Percentiles rank a stretch among this genome's conserved stretches.
phyloP scores from a whole-genome alignment of 1,140 invertebrate genomes.

The Scaptomyza graminum region DNA sequence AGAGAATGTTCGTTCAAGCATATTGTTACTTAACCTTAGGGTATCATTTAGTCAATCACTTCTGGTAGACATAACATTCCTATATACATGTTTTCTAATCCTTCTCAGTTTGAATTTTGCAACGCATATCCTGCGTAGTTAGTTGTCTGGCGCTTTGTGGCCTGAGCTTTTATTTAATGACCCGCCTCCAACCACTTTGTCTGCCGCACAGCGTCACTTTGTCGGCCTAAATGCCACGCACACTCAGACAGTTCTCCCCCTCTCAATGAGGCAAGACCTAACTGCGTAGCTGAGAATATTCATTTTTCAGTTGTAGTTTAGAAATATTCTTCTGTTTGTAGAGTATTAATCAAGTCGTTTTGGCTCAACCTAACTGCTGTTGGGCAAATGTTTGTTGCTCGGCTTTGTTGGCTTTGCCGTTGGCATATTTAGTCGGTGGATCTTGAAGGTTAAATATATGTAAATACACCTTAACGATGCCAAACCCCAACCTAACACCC shows the following conservation, averaged over 20 bases:
- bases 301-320: too few relatives aligned
- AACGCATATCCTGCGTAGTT: conserved; percentile 74
- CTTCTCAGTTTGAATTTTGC: conserved; percentile 27
- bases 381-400: conserved; percentile 53
- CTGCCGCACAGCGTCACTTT: conserved; percentile 27
- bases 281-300: conserved; percentile 23
- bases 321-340: conserved; percentile 1
- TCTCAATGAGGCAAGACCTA: conserved; percentile 43
- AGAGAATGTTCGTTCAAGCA: too few relatives aligned
- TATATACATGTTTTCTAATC: conserved; percentile 15
- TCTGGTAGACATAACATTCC: neutral
- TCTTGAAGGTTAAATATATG: conserved; percentile 82
- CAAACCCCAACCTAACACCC: conserved; percentile 45
- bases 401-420: conserved; percentile 32
- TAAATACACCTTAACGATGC: conserved; percentile 69
- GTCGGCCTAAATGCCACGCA: conserved; percentile 51
- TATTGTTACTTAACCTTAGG: neutral
- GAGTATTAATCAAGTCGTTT: conserved; percentile 34
- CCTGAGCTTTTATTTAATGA: conserved; percentile 70
- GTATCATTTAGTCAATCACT: neutral
- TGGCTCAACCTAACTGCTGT: neutral
- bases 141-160: conserved; percentile 73
- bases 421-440: conserved; percentile 73
- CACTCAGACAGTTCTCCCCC: conserved; percentile 9
- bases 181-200: conserved; percentile 24